These are phyloP conservation scores for Montipora sp. DNA, from an alignment of 64 coral and sea anemone genomes.

Conservation along the genomic window DNA sequence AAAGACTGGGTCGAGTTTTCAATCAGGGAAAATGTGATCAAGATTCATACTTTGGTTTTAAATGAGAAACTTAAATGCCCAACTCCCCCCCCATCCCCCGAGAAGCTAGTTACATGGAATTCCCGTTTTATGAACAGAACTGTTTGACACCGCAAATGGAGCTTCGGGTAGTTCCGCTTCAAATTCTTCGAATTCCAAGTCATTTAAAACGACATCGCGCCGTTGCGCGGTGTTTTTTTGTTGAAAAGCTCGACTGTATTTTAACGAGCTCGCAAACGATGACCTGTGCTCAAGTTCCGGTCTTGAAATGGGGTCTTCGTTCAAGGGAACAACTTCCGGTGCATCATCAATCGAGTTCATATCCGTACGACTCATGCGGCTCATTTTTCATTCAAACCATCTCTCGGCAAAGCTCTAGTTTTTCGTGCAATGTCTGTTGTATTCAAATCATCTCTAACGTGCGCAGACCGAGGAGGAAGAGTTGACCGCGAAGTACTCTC, in stretches of 20 bases:
- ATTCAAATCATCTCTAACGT: neutral
- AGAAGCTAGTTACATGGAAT: constrained; percentile 13
- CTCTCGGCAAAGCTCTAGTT: neutral
- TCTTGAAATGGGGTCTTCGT: neutral
- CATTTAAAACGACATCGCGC: constrained; percentile 23
- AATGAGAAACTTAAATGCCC: too few relatives aligned
- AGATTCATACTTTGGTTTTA: too few relatives aligned
- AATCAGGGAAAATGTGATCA: too few relatives aligned
- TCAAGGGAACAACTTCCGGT: neutral
- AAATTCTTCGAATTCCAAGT: constrained; percentile 44
- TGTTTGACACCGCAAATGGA: neutral
- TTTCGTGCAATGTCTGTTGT: neutral
- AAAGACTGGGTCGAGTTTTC: too few relatives aligned
- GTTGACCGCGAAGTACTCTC: neutral
- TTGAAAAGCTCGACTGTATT: constrained; percentile 66
- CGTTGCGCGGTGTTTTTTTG: neutral
- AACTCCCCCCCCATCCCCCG: too few relatives aligned
- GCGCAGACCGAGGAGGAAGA: neutral
- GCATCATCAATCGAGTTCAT: neutral
- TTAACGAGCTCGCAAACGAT: constrained; percentile 36
- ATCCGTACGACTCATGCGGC: neutral
- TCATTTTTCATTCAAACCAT: neutral
- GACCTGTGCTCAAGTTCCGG: constrained; percentile 12
- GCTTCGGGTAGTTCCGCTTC: neutral
- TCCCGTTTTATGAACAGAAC: neutral